Base-by-base conservation (phyloP, 37 sponge, comb jelly and placozoan species). In the Cliona cf. orientalis region DNA sequence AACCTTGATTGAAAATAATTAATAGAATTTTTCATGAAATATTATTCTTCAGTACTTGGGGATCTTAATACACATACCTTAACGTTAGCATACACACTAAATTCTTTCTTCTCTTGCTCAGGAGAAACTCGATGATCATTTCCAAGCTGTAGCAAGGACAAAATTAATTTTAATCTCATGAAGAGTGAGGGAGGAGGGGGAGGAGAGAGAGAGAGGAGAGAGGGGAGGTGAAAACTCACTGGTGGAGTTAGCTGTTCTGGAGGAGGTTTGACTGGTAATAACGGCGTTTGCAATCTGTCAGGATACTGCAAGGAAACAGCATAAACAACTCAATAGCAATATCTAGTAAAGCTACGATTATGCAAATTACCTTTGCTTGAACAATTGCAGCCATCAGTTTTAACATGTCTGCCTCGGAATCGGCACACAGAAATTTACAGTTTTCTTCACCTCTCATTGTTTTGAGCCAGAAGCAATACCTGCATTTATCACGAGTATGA, bases 381-480 rank as follows among this genome's bases (percentile, higher is more conserved):
- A 87, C 76, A 41, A 96, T 53, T 14, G 71, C 84, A 58, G 87
- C 88, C 19, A 93, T 46, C 22, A 89, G 61, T 25, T 60, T 80
- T 1, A 84, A 49, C 77, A 93, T 78, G 39, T 90, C 91, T 29
- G 81, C 81, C 33, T 93, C 91, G 21, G 79, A 80, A 49, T 96
- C 97, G 33, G 91, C 91, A 87, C 97, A 96, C 39, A 93, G 65
- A 74, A 84, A 87, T 43, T 40, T 46, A 39, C 68, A 80, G n/a
- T 75, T 80, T 0, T 85, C 63, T 9, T 92, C 93, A 11, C 87
- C 85, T 60, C 59, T 73, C 21, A 46, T 84, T 5, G 62, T 78
- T 56, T 78, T 80, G 68, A 92, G 53, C 77, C 89, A 92, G 56
- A 88, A 88, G 36, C 73, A 77, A 63, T 92, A 81, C 38, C 86